These are phyloP conservation scores for Eupristina koningsbergeri DNA, from an alignment of 1,140 invertebrate species.

Conservation along the genomic window DNA sequence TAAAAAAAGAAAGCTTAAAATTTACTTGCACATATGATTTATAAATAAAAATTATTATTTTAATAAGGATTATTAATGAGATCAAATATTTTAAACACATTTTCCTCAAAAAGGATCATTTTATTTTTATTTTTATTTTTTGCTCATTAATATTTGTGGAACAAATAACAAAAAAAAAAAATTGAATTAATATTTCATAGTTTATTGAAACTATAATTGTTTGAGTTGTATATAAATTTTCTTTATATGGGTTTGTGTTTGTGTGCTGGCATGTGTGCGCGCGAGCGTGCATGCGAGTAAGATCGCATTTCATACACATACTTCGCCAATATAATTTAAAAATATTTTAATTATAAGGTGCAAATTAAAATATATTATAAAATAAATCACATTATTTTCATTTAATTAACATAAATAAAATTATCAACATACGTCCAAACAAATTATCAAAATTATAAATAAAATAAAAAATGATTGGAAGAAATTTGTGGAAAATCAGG, in stretches of 20 bases:
- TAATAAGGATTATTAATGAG: background rate
- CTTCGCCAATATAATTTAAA: background rate
- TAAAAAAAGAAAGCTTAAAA: no score
- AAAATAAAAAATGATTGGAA: slow-evolving; percentile 21
- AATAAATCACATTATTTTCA: slow-evolving; percentile 43
- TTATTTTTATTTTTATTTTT: no score
- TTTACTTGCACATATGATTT: no score
- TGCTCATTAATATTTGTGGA: no score
- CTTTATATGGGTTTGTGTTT: no score
- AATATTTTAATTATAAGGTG: slow-evolving; percentile 14
- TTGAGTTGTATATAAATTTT: background rate
- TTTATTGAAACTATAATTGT: background rate
- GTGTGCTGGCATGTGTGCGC: no score
- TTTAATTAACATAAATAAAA: slow-evolving; percentile 38
- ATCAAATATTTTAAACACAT: no score
- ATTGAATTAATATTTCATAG: background rate
- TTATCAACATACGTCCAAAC: slow-evolving; percentile 37
- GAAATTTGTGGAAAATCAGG: slow-evolving; percentile 8
- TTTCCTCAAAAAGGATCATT: no score
- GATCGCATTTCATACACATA: background rate
- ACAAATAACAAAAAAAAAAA: no score
- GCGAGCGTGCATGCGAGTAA: background rate
- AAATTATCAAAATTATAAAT: slow-evolving; percentile 33
- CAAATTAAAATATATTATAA: slow-evolving; percentile 30
- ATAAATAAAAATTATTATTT: background rate